Evolutionary conservation across 1,140 invertebrate genomes (phyloP).

Genomic region (Aphidius gifuensis): DNA sequence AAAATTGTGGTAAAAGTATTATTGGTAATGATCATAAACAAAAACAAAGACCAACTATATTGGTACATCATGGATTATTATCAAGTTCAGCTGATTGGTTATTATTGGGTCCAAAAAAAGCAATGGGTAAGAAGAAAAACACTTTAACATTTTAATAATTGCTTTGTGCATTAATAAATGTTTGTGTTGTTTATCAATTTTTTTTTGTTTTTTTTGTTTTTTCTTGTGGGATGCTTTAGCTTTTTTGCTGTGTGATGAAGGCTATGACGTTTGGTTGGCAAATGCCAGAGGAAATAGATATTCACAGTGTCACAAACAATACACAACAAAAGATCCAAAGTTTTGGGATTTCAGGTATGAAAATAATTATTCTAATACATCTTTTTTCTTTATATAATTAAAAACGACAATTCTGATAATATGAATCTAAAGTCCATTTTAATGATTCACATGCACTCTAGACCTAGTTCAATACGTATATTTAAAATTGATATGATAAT

Average conservation of each 20-base stretch:
- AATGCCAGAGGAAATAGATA: conserved; percentile 73
- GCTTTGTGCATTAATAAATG: conserved; percentile 5
- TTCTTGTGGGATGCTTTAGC: conserved; percentile 49
- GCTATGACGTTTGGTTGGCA: conserved; percentile 75
- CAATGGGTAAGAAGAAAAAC: conserved; percentile 54
- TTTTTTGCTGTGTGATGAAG: conserved; percentile 60
- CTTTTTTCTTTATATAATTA: too few relatives aligned
- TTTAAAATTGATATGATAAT: background rate
- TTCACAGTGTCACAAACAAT: conserved; percentile 60
- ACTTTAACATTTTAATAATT: conserved; percentile 11
- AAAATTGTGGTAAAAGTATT: conserved; percentile 1
- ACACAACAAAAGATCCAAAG: conserved; percentile 56
- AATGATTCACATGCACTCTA: too few relatives aligned
- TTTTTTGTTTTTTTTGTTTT: conserved; percentile 53
- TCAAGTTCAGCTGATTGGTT: conserved; percentile 75
- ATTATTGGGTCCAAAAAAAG: conserved; percentile 64
- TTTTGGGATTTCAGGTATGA: conserved; percentile 61
- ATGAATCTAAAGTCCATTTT: background rate
- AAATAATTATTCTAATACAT: background rate
- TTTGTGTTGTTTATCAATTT: conserved; percentile 14
- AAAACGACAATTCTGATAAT: too few relatives aligned
- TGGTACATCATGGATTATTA: conserved; percentile 73
- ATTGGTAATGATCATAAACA: conserved; percentile 5
- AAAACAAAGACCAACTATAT: conserved; percentile 54
- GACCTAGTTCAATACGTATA: too few relatives aligned